Percentiles rank a stretch among this genome's conserved stretches.
phyloP scores from a whole-genome alignment of 2,113 vertebrate genomes.

The Probosciger aterrimus region DNA sequence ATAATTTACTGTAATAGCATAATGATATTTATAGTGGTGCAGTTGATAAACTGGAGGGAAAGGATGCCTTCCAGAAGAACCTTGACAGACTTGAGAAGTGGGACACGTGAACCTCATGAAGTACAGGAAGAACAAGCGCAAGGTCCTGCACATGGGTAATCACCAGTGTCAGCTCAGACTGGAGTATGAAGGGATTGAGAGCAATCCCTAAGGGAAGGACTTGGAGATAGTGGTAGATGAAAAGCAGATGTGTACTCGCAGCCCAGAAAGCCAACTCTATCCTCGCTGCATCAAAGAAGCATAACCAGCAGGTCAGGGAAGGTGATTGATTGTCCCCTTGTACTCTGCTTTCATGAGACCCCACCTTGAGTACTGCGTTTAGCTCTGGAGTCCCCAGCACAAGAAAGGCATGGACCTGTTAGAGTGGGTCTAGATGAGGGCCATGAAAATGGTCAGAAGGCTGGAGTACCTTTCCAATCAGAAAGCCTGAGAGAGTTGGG shows the following conservation, averaged over 20 bases:
- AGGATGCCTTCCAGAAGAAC: not conserved
- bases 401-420: not conserved
- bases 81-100: not conserved
- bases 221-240: not conserved
- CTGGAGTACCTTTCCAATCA: not conserved
- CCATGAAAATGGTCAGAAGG: not conserved
- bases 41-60: not conserved
- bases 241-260: accelerated
- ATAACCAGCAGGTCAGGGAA: accelerated
- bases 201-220: not conserved
- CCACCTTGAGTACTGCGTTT: accelerated
- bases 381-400: not conserved
- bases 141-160: not conserved
- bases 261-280: accelerated
- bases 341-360: not conserved
- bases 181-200: not conserved
- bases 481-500: not conserved
- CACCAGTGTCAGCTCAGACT: not conserved
- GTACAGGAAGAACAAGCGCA: not conserved
- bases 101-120: not conserved
- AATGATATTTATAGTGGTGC: not conserved
- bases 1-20: not conserved
- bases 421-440: not conserved
- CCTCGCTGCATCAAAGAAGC: not conserved
- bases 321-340: not conserved